Evolutionary conservation across 2,797 vertebrate genomes (phyloP), one percentile per base, ranked within the genome.

Genomic region (Eutrigla gurnardus): DNA sequence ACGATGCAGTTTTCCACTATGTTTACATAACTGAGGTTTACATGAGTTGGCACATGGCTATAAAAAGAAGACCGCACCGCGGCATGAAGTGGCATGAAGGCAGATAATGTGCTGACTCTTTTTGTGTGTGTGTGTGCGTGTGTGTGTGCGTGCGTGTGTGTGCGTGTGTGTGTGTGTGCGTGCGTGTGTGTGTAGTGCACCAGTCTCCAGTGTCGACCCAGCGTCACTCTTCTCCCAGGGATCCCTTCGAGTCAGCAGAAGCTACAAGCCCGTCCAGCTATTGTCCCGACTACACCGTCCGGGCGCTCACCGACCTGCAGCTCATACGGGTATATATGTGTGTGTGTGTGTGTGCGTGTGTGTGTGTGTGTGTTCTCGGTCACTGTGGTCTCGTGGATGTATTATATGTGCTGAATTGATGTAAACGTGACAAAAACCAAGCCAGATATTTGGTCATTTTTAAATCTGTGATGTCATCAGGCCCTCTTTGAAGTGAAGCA

Each of bases 241-340:
- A 97, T 70, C 93, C 93, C 2, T 93, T 94, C 0, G 96, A 96
- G 62, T 73, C 94, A 5, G 84, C 89, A 0, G 96, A 97, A 0
- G 93, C 94, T 3, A 81, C 93, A 18, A 94, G 91, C 82, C 94
- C 93, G 7, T 92, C 94, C 66, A 91, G 93, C 1, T 98, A 98
- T 59, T 97, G 96, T 87, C 97, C 97, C 0, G 97, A 98, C 93
- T 98, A 98, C 93, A 97, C 96, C 5, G 97, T 98, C 83, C 93
- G 96, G 78, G 97, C 96, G 4, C 96, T 98, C 40, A 96, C 96
- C 0, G 97, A 98, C 87, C 93, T 98, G 85, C 97, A 98, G 94
- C 92, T 97, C 79, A 96, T 98, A 84, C 95, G 96, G 94, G 95
- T 94, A 42, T 36, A 80, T 62, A 32, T 46, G 42, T 46, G 2